Conservation (phyloP, 2,888 invertebrate species). For the Spilarctia lutea region DNA sequence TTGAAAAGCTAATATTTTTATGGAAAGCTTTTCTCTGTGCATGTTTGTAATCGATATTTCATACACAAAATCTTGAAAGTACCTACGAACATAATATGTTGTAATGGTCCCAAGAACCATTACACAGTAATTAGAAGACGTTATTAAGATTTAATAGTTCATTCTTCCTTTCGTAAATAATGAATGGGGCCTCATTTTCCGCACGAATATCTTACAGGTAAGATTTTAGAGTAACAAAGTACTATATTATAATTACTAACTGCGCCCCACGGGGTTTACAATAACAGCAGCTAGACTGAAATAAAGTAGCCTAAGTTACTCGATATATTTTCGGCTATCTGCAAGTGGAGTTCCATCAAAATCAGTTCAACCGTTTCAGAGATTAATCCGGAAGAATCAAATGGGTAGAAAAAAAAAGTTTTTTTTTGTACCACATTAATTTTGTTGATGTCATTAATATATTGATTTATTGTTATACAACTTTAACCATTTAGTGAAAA, state of each 20-base stretch:
- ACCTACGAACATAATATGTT: slow-evolving; percentile 14
- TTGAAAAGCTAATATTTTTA: background rate
- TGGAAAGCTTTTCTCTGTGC: background rate
- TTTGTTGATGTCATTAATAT: too few species aligned
- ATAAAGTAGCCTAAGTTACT: too few species aligned
- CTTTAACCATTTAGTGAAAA: too few species aligned
- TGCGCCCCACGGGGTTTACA: too few species aligned
- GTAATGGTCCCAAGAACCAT: slow-evolving; percentile 15
- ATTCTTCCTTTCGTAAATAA: slow-evolving; percentile 45
- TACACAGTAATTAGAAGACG: slow-evolving; percentile 41
- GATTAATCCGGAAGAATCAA: too few species aligned
- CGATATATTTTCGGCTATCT: too few species aligned
- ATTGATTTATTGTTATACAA: too few species aligned
- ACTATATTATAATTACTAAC: background rate
- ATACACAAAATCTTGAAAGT: slow-evolving; percentile 11
- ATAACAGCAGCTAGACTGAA: too few species aligned
- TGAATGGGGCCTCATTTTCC: slow-evolving; percentile 23
- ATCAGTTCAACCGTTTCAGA: too few species aligned
- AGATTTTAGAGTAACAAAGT: slow-evolving; percentile 5
- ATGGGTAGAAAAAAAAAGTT: too few species aligned
- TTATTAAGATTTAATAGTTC: slow-evolving; percentile 52
- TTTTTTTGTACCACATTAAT: too few species aligned
- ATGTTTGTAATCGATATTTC: slow-evolving; percentile 22
- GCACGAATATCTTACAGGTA: slow-evolving; percentile 11
- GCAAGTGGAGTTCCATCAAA: too few species aligned